Evolutionary conservation across 2,113 vertebrate species (phyloP).

Genomic region (Menidia beryllina): DNA sequence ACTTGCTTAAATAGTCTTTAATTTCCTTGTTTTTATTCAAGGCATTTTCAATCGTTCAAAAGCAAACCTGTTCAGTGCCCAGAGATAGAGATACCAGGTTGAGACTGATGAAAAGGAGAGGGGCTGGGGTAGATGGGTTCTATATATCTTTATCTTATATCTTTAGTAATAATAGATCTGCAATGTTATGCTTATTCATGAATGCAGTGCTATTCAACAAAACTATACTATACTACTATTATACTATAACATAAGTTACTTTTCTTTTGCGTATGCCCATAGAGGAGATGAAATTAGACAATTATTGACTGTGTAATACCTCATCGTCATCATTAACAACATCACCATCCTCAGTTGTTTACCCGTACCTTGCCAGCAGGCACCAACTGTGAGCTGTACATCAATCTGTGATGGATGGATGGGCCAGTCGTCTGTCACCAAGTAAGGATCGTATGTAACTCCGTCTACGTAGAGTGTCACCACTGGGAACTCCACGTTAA

Average conservation of each 20-base stretch:
- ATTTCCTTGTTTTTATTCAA: slow-evolving; percentile 53
- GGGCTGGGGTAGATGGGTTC: background rate
- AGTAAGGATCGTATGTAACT: slow-evolving; percentile 93
- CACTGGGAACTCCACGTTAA: slow-evolving; percentile 94
- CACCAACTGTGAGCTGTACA: slow-evolving; percentile 95
- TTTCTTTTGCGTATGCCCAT: background rate
- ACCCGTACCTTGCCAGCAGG: slow-evolving; percentile 96
- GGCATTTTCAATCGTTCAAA: slow-evolving; percentile 63
- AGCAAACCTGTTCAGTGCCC: slow-evolving; percentile 40
- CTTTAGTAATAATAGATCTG: slow-evolving; percentile 24
- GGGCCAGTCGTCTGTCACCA: slow-evolving; percentile 98
- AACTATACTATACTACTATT: background rate
- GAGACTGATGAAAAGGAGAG: slow-evolving; percentile 13
- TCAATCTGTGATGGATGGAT: slow-evolving; percentile 97
- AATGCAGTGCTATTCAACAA: background rate
- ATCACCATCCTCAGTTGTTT: background rate
- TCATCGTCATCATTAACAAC: background rate
- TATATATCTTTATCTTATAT: slow-evolving; percentile 50
- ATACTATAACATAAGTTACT: slow-evolving; percentile 15
- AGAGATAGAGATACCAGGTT: slow-evolving; percentile 21
- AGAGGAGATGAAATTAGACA: slow-evolving; percentile 1
- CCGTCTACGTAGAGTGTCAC: slow-evolving; percentile 96
- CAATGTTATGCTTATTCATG: slow-evolving; percentile 15
- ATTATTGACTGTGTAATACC: background rate
- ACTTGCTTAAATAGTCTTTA: slow-evolving; percentile 49